phyloP scores from a whole-genome alignment of 2,888 invertebrate genomes.

The Chloroclystis v-ata region DNA sequence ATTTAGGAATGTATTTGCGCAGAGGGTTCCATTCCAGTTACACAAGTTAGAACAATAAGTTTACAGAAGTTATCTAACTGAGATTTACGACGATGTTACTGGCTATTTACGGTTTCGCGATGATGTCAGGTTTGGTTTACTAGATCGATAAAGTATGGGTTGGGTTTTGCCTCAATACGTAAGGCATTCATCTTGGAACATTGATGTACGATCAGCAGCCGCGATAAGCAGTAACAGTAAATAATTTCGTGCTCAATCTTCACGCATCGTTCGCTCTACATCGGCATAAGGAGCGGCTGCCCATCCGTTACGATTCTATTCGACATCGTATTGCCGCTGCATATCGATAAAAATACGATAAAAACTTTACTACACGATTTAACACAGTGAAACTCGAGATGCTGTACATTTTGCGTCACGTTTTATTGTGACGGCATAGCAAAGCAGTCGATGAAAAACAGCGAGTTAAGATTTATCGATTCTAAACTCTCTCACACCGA shows the following conservation, averaged over 20 bases:
- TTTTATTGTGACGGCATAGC: slow-evolving; percentile 23
- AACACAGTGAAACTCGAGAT: slow-evolving; percentile 27
- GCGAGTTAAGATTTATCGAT: slow-evolving; percentile 20
- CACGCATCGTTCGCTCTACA: slow-evolving; percentile 48
- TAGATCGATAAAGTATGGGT: slow-evolving; percentile 8
- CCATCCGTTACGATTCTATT: slow-evolving; percentile 38
- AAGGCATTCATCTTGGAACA: slow-evolving; percentile 29
- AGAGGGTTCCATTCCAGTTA: background rate
- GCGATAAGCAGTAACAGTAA: slow-evolving; percentile 34
- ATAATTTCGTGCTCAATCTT: slow-evolving; percentile 37
- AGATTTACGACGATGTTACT: background rate
- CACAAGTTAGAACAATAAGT: slow-evolving; percentile 5
- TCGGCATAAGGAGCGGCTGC: slow-evolving; percentile 37
- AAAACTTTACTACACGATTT: slow-evolving; percentile 32
- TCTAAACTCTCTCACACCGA: slow-evolving; percentile 12
- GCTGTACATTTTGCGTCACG: slow-evolving; percentile 19
- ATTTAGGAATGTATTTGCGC: slow-evolving; percentile 14
- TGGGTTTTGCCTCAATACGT: slow-evolving; percentile 4
- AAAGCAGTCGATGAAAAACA: slow-evolving; percentile 19
- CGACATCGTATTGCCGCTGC: slow-evolving; percentile 37
- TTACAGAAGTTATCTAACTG: slow-evolving; percentile 1
- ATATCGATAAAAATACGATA: slow-evolving; percentile 35
- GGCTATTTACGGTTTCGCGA: background rate
- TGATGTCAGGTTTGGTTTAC: slow-evolving; percentile 6
- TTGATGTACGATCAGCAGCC: slow-evolving; percentile 29